These are phyloP conservation scores for Oncorhynchus nerka DNA, from an alignment of 2,113 vertebrate genomes.

Conservation along the genomic window DNA sequence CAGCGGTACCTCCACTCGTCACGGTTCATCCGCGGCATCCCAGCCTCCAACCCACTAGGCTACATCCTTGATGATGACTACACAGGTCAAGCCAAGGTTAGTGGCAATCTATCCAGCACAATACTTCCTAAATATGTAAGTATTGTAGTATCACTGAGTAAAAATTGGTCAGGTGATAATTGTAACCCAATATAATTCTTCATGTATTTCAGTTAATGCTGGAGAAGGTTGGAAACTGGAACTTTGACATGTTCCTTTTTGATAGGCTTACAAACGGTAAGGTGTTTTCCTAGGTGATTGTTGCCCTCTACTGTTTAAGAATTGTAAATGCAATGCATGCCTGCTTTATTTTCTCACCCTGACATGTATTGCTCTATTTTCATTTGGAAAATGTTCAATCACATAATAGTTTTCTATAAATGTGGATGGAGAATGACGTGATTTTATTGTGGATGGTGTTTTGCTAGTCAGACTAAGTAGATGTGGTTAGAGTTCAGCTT, in stretches of 20 bases:
- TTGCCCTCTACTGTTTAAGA: background rate
- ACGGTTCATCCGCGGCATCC: conserved; percentile 78
- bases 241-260: conserved; percentile 90
- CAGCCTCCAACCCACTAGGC: conserved; percentile 72
- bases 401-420: too few relatives aligned
- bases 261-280: conserved; percentile 87
- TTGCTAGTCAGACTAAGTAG: background rate
- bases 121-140: background rate
- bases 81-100: conserved; percentile 83
- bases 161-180: background rate
- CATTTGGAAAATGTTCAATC: too few relatives aligned
- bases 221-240: conserved; percentile 85
- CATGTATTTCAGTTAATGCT: conserved; percentile 82
- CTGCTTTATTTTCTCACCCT: background rate
- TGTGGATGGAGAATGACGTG: background rate
- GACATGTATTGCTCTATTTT: background rate
- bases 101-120: background rate
- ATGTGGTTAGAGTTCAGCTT: background rate
- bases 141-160: background rate
- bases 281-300: conserved; percentile 35
- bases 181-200: conserved; percentile 50
- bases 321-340: background rate
- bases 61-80: conserved; percentile 86
- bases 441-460: background rate
- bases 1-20: conserved; percentile 82